phyloP scores from a whole-genome alignment of 2,888 invertebrate species.

The Laothoe populi region DNA sequence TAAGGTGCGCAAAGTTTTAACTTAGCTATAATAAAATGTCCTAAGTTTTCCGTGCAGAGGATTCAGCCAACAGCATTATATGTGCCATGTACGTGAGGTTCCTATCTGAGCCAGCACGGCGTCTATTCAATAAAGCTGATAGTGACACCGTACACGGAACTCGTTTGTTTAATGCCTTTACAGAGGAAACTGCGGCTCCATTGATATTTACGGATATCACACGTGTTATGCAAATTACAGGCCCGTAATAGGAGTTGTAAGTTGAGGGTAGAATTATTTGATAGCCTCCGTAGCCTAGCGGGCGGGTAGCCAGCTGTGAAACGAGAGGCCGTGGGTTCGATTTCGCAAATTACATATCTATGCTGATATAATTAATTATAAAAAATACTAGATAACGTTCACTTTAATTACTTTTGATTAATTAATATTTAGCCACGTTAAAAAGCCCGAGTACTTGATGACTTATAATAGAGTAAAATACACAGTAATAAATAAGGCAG shows the following conservation, averaged over 20 bases:
- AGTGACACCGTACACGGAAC: slow-evolving; percentile 1
- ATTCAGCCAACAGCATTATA: background rate
- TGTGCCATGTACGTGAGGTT: background rate
- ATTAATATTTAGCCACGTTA: too few relatives aligned
- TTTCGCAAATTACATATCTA: too few relatives aligned
- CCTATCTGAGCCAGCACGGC: slow-evolving; percentile 7
- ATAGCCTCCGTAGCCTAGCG: too few relatives aligned
- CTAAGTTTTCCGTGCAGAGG: background rate
- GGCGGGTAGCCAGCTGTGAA: too few relatives aligned
- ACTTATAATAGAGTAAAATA: too few relatives aligned
- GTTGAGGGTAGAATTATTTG: background rate
- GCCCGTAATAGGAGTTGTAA: background rate
- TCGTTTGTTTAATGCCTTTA: slow-evolving; percentile 42
- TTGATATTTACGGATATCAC: slow-evolving; percentile 45
- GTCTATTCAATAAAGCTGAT: slow-evolving; percentile 17
- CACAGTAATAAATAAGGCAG: too few relatives aligned
- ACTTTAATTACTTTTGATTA: too few relatives aligned
- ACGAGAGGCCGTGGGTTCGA: too few relatives aligned
- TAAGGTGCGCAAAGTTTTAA: background rate
- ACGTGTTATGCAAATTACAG: slow-evolving; percentile 12
- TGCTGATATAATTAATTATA: too few relatives aligned
- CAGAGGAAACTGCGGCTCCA: slow-evolving; percentile 66
- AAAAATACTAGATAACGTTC: too few relatives aligned
- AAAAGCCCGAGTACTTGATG: too few relatives aligned
- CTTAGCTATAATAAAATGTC: background rate